Evolutionary conservation across 1,140 invertebrate species (phyloP).

Genomic region (Drosophila bifasciata): DNA sequence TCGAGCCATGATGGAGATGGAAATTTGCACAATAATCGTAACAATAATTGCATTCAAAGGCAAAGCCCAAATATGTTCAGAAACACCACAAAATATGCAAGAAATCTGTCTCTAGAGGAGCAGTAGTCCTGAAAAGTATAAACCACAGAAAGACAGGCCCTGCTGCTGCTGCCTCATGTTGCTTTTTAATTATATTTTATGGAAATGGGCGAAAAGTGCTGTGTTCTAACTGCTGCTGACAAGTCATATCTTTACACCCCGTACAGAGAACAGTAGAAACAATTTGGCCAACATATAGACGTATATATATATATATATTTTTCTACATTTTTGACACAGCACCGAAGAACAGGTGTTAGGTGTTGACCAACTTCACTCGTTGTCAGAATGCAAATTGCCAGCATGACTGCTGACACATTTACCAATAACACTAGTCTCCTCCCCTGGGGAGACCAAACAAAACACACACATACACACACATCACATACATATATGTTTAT

Average conservation of each 20-base stretch:
- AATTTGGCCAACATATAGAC: constrained; percentile 28
- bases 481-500: background rate
- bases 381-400: constrained; percentile 47
- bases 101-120: no score
- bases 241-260: constrained; percentile 38
- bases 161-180: constrained; percentile 41
- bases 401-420: constrained; percentile 35
- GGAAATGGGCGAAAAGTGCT: constrained; percentile 41
- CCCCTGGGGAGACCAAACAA: constrained; percentile 5
- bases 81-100: constrained; percentile 64
- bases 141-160: constrained; percentile 28
- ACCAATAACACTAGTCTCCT: constrained; percentile 39
- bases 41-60: constrained; percentile 67
- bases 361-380: constrained; percentile 50
- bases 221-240: constrained; percentile 38
- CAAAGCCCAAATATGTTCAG: constrained; percentile 58
- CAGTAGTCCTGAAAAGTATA: constrained; percentile 24
- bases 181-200: constrained; percentile 80
- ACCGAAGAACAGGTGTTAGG: constrained; percentile 38
- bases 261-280: constrained; percentile 6
- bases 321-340: constrained; percentile 23
- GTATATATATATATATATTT: constrained; percentile 5
- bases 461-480: background rate
- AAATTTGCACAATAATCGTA: constrained; percentile 63
- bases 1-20: background rate